Evolutionary conservation across 2,113 vertebrate genomes (phyloP), one percentile per base, ranked within the genome.

Genomic region (Raphicerus campestris): DNA sequence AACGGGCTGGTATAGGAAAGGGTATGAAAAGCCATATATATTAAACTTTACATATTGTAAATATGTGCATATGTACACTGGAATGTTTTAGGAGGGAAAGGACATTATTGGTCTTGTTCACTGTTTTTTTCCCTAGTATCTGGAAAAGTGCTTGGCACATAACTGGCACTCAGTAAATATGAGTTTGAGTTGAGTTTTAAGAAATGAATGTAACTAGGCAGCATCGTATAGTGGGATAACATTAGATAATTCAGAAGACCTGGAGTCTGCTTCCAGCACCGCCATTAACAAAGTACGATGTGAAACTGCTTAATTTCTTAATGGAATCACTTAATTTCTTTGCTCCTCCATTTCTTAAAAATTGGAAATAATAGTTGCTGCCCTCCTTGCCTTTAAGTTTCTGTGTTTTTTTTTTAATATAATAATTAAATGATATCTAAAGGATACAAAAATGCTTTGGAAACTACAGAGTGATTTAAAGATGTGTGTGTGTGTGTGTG

Each of bases 1-100:
- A 97, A 96, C 88, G 58, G 94, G 90, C 45, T 94, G 66, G 78
- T 96, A 85, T 89, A 95, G 90, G 86, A 89, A 83, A 96, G 56
- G 61, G 30, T 93, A 93, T 82, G 94, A 85, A 92, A 93, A 97
- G 81, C 81, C 61, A 45, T 96, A 73, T 91, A 66, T 97, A 90
- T 97, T 96, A 89, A 95, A 70, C 66, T 63, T 32, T 91, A 88
- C 26, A 10, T 93, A 86, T 87, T 90, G 20, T 92, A 94, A 96
- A 96, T 82, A 63, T 26, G n/a, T 10, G 30, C n/a, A n/a, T 94
- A 47, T 81, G 77, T 70, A 86, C 35, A 53, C 58, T 86, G 49
- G 55, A 75, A 90, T 81, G 93, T 58, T 97, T 93, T 91, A 63
- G 89, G 96, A 92, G 89, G 35, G 53, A 94, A 85, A 75, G 32